Conservation (phyloP, 2,888 invertebrate genomes). For the Blera fallax region DNA sequence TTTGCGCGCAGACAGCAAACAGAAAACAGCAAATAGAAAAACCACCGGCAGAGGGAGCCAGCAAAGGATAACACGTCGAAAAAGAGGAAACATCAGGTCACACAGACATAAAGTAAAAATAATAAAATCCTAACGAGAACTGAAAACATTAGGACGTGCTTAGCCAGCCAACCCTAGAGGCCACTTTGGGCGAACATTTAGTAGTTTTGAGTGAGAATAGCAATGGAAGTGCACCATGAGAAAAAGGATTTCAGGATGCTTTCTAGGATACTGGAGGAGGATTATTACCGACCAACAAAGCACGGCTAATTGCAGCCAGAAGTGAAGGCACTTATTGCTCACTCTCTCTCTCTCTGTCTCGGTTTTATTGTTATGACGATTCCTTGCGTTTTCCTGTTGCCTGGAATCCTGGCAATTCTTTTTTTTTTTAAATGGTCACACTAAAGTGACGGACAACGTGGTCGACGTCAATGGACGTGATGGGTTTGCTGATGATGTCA, state of each 20-base stretch:
- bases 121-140: constrained; percentile 69
- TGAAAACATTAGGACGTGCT: constrained; percentile 71
- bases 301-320: constrained; percentile 62
- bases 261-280: constrained; percentile 4
- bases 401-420: too few species aligned
- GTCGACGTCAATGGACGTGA: constrained; percentile 48
- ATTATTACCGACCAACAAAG: constrained; percentile 57
- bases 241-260: constrained; percentile 37
- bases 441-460: constrained; percentile 13
- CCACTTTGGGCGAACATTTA: constrained; percentile 57
- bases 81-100: constrained; percentile 15
- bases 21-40: constrained; percentile 18
- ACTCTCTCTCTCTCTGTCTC: constrained; percentile 14
- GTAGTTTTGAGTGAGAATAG: constrained; percentile 16
- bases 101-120: constrained; percentile 43
- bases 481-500: constrained; percentile 44
- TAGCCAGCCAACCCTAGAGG: constrained; percentile 58
- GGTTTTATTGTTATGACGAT: constrained; percentile 51
- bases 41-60: constrained; percentile 2
- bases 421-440: neutral
- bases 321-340: constrained; percentile 38
- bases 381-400: constrained; percentile 24
- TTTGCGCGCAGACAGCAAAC: constrained; percentile 11
- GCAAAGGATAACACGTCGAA: neutral
- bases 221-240: constrained; percentile 22